A percentile compares a stretch with the other conserved stretches of the same genome.
phyloP scores from a whole-genome alignment of 2,797 vertebrate genomes.

The Danio choprae region DNA sequence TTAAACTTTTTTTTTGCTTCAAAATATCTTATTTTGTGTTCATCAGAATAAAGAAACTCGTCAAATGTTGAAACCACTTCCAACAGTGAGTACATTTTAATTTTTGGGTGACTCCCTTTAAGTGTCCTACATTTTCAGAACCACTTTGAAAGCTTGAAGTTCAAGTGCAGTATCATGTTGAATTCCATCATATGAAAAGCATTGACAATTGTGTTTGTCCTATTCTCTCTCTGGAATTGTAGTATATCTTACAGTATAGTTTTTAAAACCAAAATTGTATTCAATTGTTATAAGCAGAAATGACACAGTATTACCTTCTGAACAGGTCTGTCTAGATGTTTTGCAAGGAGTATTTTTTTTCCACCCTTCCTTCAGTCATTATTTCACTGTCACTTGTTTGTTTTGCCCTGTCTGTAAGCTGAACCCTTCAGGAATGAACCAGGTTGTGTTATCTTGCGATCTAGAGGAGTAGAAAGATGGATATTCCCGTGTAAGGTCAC shows the following conservation, averaged over 20 bases:
- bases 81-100: too few species aligned
- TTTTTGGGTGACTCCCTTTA: too few species aligned
- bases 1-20: too few species aligned
- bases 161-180: not conserved
- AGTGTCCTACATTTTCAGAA: not conserved
- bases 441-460: constrained; percentile 32
- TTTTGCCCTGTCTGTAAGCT: constrained; percentile 38
- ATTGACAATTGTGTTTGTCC: too few species aligned
- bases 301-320: not conserved
- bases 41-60: too few species aligned
- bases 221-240: too few species aligned
- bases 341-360: not conserved
- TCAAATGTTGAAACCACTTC: too few species aligned
- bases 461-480: constrained; percentile 34
- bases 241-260: not conserved
- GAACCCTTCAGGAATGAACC: constrained; percentile 41
- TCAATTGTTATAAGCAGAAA: not conserved
- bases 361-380: constrained; percentile 16
- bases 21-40: too few species aligned
- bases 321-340: not conserved
- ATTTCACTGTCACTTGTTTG: constrained; percentile 47
- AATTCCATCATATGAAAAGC: constrained; percentile 14
- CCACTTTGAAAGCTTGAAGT: not conserved
- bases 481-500: constrained; percentile 42
- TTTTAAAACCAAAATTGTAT: not conserved